Conservation (phyloP, 2,888 invertebrate species). For the Saturnia japonica region DNA sequence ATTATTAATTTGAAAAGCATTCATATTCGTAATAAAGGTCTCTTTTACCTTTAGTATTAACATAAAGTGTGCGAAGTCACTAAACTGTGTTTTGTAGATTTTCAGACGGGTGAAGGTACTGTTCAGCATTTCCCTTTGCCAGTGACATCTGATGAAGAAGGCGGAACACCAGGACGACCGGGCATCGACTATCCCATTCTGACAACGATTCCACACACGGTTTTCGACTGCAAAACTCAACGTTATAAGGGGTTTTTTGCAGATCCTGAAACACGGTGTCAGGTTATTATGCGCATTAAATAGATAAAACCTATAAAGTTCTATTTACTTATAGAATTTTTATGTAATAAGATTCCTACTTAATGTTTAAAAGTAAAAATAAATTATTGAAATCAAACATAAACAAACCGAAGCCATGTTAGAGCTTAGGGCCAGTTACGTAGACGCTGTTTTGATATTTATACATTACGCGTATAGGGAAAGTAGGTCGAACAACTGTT, state of each 20-base stretch:
- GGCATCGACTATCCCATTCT: conserved; percentile 92
- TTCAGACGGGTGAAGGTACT: conserved; percentile 46
- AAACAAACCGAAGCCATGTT: neutral
- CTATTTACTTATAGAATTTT: too few relatives aligned
- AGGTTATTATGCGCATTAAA: conserved; percentile 72
- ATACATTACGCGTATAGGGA: conserved; percentile 27
- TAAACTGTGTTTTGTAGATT: neutral
- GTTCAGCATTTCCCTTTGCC: conserved; percentile 69
- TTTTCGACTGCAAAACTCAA: conserved; percentile 91
- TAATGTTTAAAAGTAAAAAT: neutral
- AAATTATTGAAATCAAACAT: conserved; percentile 5
- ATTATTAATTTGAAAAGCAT: too few relatives aligned
- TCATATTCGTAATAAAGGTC: neutral
- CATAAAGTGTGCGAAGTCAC: neutral
- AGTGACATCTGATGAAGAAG: conserved; percentile 77
- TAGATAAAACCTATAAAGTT: too few relatives aligned
- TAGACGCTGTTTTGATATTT: conserved; percentile 11
- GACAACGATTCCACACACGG: conserved; percentile 87
- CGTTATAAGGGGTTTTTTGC: conserved; percentile 95
- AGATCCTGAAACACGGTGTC: conserved; percentile 92
- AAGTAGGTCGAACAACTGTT: conserved; percentile 40
- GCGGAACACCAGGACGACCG: conserved; percentile 85
- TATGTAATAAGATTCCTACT: too few relatives aligned
- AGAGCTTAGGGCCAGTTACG: neutral
- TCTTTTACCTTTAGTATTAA: neutral